These are phyloP conservation scores for Coecobrya sp. DNA, from an alignment of 2,888 invertebrate species.

Conservation along the genomic window DNA sequence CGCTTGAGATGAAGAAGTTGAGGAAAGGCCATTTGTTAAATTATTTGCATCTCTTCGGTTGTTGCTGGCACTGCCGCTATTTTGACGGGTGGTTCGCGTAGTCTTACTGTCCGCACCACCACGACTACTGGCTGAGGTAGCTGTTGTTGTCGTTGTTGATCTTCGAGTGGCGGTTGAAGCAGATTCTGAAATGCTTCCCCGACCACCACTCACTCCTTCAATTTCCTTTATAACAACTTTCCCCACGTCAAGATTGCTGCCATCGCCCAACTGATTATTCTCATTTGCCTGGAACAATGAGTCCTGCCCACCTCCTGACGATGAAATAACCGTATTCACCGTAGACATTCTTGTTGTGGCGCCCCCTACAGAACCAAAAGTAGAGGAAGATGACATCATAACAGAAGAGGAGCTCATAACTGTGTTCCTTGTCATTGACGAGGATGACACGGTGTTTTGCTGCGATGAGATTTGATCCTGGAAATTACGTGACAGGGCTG, in stretches of 20 bases:
- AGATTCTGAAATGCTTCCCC: constrained; percentile 35
- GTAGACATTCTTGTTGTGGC: constrained; percentile 87
- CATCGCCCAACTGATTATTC: constrained; percentile 18
- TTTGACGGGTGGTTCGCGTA: too few relatives aligned
- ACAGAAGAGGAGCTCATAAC: constrained; percentile 50
- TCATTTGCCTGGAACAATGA: not conserved
- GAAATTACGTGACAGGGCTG: constrained; percentile 65
- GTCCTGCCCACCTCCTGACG: constrained; percentile 83
- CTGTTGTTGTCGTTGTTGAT: not conserved
- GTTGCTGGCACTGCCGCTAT: not conserved
- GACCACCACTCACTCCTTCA: too few relatives aligned
- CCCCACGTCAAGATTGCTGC: constrained; percentile 66
- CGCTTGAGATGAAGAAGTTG: not conserved
- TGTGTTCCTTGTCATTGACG: constrained; percentile 46
- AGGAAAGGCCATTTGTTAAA: constrained; percentile 46
- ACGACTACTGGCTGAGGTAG: too few relatives aligned
- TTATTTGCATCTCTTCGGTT: constrained; percentile 43
- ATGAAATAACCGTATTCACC: constrained; percentile 85
- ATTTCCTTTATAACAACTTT: constrained; percentile 77
- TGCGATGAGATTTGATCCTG: constrained; percentile 24
- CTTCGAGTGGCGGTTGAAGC: not conserved
- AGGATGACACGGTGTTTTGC: not conserved
- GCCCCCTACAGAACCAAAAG: constrained; percentile 27
- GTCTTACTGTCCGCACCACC: not conserved
- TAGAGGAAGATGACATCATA: constrained; percentile 48